These are phyloP conservation scores for Rhombomys opimus DNA, from an alignment of 2,113 vertebrate genomes.

Conservation along the genomic window DNA sequence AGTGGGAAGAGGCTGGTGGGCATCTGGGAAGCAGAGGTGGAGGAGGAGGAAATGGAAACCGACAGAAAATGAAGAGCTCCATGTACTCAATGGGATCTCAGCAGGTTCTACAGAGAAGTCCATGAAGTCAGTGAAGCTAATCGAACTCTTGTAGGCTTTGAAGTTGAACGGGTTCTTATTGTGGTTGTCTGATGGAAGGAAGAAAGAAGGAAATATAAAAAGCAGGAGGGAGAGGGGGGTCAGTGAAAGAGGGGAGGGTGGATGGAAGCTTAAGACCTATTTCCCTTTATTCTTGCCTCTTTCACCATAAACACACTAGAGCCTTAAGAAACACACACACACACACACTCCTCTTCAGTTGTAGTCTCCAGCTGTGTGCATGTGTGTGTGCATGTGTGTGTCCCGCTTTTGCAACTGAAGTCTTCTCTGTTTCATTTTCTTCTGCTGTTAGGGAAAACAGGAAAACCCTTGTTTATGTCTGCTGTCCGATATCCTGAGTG, in stretches of 20 bases:
- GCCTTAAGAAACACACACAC: rapidly evolving
- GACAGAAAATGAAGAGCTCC: not conserved
- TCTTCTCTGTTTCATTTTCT: not conserved
- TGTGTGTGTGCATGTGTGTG: no score
- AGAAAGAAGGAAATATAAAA: not conserved
- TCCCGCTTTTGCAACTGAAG: not conserved
- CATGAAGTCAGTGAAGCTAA: not conserved
- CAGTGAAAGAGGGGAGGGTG: no score
- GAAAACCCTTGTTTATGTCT: not conserved
- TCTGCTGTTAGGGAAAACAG: not conserved
- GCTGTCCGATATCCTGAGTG: not conserved
- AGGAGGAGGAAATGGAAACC: not conserved
- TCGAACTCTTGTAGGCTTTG: not conserved
- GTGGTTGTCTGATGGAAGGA: not conserved
- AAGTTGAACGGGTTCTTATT: not conserved
- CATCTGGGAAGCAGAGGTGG: not conserved
- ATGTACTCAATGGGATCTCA: not conserved
- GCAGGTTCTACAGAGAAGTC: not conserved
- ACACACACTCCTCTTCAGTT: not conserved
- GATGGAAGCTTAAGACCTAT: not conserved
- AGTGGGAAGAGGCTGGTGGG: no score
- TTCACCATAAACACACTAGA: not conserved
- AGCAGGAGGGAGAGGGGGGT: not conserved
- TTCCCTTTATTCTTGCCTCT: not conserved
- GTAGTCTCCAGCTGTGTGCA: not conserved